phyloP scores from a whole-genome alignment of 2,888 invertebrate species.

The Hololepta plana region DNA sequence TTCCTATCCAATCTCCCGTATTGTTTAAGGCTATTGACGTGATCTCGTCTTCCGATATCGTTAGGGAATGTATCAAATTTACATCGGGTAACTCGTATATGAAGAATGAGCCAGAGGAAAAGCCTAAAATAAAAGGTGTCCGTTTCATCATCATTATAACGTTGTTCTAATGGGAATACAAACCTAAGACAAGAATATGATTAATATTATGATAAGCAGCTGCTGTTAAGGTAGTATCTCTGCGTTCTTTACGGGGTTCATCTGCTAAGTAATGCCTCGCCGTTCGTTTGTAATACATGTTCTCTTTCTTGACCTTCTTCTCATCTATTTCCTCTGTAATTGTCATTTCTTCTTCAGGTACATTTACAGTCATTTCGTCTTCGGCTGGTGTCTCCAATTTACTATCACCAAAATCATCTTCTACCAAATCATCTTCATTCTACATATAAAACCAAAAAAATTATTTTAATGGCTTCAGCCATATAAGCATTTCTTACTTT shows the following conservation, averaged over 20 bases:
- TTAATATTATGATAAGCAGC: conserved; percentile 66
- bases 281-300: conserved; percentile 47
- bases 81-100: conserved; percentile 90
- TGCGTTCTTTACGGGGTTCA: conserved; percentile 42
- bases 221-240: conserved; percentile 51
- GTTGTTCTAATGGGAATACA: conserved; percentile 7
- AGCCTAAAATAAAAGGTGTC: conserved; percentile 47
- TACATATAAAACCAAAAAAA: conserved; percentile 2
- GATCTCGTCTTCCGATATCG: conserved; percentile 72
- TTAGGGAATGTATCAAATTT: conserved; percentile 75
- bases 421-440: conserved; percentile 34
- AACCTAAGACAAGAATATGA: conserved; percentile 63
- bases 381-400: conserved; percentile 27
- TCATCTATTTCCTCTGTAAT: conserved; percentile 22
- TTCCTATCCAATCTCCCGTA: conserved; percentile 90
- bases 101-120: conserved; percentile 79
- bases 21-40: conserved; percentile 64
- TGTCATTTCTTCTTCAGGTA: conserved; percentile 27
- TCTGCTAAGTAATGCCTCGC: conserved; percentile 59
- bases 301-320: conserved; percentile 24
- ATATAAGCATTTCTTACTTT: conserved; percentile 13
- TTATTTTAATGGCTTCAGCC: background rate
- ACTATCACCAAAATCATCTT: conserved; percentile 46
- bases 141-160: too few species aligned
- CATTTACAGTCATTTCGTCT: conserved; percentile 21